Evolutionary conservation across 2,888 invertebrate genomes (phyloP).

Genomic region (Ligdia adustata): DNA sequence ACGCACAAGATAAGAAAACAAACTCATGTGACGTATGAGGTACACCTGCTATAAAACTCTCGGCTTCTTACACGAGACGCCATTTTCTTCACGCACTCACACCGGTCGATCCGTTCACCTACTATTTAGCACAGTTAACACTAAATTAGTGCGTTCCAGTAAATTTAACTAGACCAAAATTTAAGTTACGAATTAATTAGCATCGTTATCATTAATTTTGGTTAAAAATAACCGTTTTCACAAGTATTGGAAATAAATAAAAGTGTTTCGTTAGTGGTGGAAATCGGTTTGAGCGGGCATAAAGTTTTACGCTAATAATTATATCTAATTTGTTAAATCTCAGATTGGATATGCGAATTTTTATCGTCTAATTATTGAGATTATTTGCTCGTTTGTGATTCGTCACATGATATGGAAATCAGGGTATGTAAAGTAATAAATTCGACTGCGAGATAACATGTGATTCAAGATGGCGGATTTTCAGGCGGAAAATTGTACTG

Average conservation of each 20-base stretch:
- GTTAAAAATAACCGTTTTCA: slow-evolving; percentile 1
- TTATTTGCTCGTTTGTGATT: slow-evolving; percentile 59
- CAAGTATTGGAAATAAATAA: slow-evolving; percentile 4
- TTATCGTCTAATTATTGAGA: slow-evolving; percentile 46
- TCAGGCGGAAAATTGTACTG: slow-evolving; percentile 53
- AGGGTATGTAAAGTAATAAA: slow-evolving; percentile 58
- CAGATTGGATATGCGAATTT: slow-evolving; percentile 36
- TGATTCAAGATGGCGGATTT: slow-evolving; percentile 78
- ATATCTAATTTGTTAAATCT: slow-evolving; percentile 30
- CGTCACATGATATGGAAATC: slow-evolving; percentile 68
- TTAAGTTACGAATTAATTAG: slow-evolving; percentile 34
- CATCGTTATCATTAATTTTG: slow-evolving; percentile 16
- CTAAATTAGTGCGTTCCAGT: slow-evolving; percentile 44
- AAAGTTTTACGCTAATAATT: not conserved
- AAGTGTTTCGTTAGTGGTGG: slow-evolving; percentile 25
- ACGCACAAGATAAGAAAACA: slow-evolving; percentile 55
- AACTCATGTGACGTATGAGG: slow-evolving; percentile 80
- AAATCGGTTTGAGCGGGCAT: slow-evolving; percentile 1
- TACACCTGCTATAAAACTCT: slow-evolving; percentile 73
- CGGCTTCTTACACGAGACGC: slow-evolving; percentile 56
- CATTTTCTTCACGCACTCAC: slow-evolving; percentile 66
- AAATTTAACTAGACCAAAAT: slow-evolving; percentile 34
- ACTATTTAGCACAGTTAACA: slow-evolving; percentile 52
- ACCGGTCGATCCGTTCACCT: slow-evolving; percentile 45
- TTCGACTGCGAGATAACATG: slow-evolving; percentile 57